Percentiles rank a stretch among this genome's conserved stretches.
These are phyloP conservation scores for Felis chaus DNA, from an alignment of 2,113 vertebrate species.

Conservation along the genomic window DNA sequence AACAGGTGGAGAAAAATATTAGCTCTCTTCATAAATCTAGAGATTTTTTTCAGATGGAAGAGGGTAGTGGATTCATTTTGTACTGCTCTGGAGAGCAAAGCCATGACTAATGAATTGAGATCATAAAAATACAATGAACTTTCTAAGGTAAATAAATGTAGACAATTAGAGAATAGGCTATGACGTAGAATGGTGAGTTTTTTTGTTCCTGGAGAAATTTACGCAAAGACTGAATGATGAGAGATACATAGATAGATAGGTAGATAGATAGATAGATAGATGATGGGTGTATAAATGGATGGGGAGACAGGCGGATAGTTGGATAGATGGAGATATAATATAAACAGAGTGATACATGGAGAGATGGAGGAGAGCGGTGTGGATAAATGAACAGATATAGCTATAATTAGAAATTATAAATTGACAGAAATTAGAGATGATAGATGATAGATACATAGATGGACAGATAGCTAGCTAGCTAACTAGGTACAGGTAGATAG, in stretches of 20 bases:
- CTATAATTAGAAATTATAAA: background rate
- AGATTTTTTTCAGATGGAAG: background rate
- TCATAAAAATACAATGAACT: background rate
- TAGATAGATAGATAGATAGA: background rate
- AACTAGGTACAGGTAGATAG: background rate
- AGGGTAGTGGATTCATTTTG: background rate
- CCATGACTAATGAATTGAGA: background rate
- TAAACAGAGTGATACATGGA: background rate
- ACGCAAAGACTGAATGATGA: background rate
- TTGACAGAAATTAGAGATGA: background rate
- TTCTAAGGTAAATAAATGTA: background rate
- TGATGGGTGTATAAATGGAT: background rate
- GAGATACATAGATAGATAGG: background rate
- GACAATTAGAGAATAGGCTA: background rate
- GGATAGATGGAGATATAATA: background rate
- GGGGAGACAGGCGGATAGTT: background rate
- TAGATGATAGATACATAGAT: background rate
- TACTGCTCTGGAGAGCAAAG: background rate
- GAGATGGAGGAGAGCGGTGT: background rate
- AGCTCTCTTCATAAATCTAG: background rate
- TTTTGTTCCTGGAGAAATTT: background rate
- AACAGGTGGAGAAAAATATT: background rate
- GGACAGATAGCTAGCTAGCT: background rate
- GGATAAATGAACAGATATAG: background rate
- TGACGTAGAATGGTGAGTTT: background rate